These are phyloP conservation scores for Agrypnia vestita DNA, from an alignment of 1,140 invertebrate species.

Conservation along the genomic window DNA sequence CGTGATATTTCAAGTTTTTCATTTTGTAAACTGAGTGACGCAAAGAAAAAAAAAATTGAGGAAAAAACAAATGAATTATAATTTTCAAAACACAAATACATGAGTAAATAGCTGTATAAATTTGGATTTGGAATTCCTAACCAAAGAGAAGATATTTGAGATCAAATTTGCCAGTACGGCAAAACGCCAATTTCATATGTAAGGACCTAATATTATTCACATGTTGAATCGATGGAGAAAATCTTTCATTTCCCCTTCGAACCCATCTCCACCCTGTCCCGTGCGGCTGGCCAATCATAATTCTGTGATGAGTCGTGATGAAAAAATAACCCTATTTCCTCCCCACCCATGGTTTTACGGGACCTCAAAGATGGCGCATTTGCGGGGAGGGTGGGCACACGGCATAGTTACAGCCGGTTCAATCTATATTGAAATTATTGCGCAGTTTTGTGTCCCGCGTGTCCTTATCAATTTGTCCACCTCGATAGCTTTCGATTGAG, in stretches of 20 bases:
- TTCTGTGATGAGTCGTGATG: constrained; percentile 36
- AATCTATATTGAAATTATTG: constrained; percentile 37
- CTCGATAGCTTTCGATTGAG: background rate
- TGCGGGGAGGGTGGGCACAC: background rate
- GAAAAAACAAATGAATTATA: too few species aligned
- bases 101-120: too few species aligned
- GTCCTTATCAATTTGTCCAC: constrained; percentile 8
- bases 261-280: background rate
- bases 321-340: constrained; percentile 53
- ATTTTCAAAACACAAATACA: too few species aligned
- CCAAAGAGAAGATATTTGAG: too few species aligned
- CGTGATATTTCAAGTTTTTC: too few species aligned
- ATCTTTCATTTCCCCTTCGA: constrained; percentile 4
- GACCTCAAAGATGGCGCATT: constrained; percentile 1
- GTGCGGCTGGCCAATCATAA: constrained; percentile 31
- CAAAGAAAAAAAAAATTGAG: too few species aligned
- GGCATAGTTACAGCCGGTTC: constrained; percentile 6
- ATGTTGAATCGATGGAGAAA: background rate
- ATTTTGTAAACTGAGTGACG: too few species aligned
- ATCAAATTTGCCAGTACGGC: too few species aligned
- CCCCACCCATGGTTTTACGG: constrained; percentile 23
- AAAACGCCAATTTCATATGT: too few species aligned
- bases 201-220: too few species aligned
- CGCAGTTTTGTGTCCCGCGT: constrained; percentile 19
- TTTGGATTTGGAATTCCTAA: too few species aligned